These are phyloP conservation scores for Choristoneura fumiferana DNA, from an alignment of 1,140 invertebrate genomes.

Conservation along the genomic window DNA sequence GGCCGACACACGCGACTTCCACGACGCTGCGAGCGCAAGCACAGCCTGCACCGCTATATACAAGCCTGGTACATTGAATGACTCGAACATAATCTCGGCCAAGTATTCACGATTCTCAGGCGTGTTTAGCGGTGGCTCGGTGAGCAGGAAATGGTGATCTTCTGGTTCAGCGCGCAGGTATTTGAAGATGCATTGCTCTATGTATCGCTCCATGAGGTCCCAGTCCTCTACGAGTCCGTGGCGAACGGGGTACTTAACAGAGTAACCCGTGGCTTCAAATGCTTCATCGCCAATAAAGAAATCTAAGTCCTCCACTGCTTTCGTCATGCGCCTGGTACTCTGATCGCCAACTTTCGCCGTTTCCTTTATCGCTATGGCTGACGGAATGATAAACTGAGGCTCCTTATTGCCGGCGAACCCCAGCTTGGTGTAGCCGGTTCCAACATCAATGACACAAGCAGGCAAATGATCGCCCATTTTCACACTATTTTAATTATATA, in stretches of 20 bases:
- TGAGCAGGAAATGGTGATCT: constrained; percentile 99
- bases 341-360: constrained; percentile 96
- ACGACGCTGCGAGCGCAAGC: constrained; percentile 97
- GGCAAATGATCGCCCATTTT: constrained; percentile 94
- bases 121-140: constrained; percentile 99
- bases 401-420: constrained; percentile 99
- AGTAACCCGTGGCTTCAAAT: constrained; percentile 95
- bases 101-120: constrained; percentile 99
- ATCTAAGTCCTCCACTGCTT: constrained; percentile 98
- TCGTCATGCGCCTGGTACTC: constrained; percentile 91
- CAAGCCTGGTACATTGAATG: constrained; percentile 99
- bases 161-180: constrained; percentile 99
- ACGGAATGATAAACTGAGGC: constrained; percentile 99
- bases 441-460: constrained; percentile 99
- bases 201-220: constrained; percentile 99
- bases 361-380: constrained; percentile 98
- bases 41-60: constrained; percentile 99
- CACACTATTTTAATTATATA: not conserved
- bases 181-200: constrained; percentile 99
- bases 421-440: constrained; percentile 99
- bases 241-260: constrained; percentile 98
- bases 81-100: constrained; percentile 99
- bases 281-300: constrained; percentile 99
- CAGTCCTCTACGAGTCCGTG: constrained; percentile 99
- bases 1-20: constrained; percentile 93